phyloP scores from a whole-genome alignment of 2,113 vertebrate genomes.

The Lagopus leucura region DNA sequence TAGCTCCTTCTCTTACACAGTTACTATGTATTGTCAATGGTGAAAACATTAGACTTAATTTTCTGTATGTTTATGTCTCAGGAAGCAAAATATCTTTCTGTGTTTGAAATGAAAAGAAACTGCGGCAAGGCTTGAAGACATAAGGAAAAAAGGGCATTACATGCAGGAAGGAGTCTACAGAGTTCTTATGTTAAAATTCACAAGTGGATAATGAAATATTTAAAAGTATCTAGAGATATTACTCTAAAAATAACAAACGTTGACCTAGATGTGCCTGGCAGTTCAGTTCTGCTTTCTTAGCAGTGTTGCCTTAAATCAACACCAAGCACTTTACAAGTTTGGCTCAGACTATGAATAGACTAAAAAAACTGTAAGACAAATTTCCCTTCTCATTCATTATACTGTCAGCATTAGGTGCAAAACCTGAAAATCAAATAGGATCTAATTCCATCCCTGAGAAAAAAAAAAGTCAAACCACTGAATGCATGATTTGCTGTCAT shows the following conservation, averaged over 20 bases:
- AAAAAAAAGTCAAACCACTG: background rate
- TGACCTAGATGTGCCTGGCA: background rate
- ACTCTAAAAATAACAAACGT: background rate
- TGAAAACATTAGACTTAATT: background rate
- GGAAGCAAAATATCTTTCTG: background rate
- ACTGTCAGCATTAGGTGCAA: background rate
- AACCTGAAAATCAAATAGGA: background rate
- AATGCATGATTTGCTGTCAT: background rate
- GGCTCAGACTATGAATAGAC: background rate
- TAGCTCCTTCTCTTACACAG: background rate
- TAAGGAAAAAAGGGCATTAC: background rate
- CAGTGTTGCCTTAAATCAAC: background rate
- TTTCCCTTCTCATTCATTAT: background rate
- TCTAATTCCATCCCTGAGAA: background rate
- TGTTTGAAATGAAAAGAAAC: background rate
- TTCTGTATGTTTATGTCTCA: background rate
- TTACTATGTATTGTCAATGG: background rate
- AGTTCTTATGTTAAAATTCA: background rate
- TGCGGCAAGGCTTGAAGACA: background rate
- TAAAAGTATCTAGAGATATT: background rate
- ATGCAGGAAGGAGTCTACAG: background rate
- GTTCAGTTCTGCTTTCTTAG: background rate
- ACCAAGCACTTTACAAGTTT: background rate
- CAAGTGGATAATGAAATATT: background rate
- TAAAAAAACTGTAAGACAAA: background rate